Base-by-base conservation (phyloP, 2,113 vertebrate species). In the Brachypteracias leptosomus region DNA sequence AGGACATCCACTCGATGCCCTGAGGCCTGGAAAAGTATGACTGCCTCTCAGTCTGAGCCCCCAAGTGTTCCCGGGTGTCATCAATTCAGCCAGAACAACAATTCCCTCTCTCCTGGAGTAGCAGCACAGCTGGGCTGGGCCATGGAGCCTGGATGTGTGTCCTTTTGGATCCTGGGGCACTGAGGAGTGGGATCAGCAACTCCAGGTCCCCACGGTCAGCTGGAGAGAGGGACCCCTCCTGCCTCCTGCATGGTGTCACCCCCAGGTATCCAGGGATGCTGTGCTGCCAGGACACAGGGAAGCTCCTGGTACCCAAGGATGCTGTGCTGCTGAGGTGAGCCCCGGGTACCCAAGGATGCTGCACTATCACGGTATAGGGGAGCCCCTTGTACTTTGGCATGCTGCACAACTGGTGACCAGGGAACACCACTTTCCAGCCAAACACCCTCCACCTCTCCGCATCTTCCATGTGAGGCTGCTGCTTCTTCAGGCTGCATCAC, bases 1-100 rank as follows among this genome's bases (percentile, higher is more conserved):
- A 99, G 97, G 99, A 99, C 93, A 98, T 99, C 95, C 99, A 99
- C 90, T 91, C 97, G 42, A 96, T 98, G 93, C 97, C 98, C 80
- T 98, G 96, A 98, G 86, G 49, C 28, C 46, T 31, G 9, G 38
- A 13, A 33, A 68, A 85, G 70, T 12, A 3, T 0, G n/a, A 58
- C 85, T 91, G 89, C 38, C n/a, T 79, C 66, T 35, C 17, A 1
- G 38, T 38, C 61, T 81, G 74, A 58, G 6, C 38, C 83, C 20
- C 11, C 0, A 42, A 51, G n/a, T 6, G 61, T 3, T 15, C 49
- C 26, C 12, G 2, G 72, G 24, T 2, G 2, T 44, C 25, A 35
- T 0, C 0, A 51, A 29, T 65, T 97, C 88, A 31, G 65, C 79
- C 81, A 90, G 59, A 90, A 95, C 36, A 71, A 9, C 9, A 7